Conservation (phyloP, 2,113 vertebrate species). For the Halcyon malimbica region DNA sequence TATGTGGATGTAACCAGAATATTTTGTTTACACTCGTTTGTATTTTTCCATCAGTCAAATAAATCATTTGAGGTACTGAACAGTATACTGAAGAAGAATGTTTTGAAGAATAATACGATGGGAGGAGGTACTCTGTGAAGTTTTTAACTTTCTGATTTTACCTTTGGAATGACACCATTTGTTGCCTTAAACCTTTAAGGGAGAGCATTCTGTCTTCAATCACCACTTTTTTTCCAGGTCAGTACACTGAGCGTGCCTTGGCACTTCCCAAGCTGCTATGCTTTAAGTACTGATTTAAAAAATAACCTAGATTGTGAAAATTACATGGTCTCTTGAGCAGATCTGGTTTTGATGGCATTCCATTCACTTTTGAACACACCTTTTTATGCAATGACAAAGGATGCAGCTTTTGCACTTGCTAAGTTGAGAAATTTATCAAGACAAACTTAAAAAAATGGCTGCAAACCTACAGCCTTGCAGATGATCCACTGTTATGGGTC, state of each 20-base stretch:
- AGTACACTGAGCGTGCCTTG: neutral
- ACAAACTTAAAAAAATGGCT: neutral
- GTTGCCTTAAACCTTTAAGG: neutral
- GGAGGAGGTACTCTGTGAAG: neutral
- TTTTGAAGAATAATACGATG: neutral
- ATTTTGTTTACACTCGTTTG: constrained; percentile 16
- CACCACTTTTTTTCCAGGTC: neutral
- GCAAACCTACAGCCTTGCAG: neutral
- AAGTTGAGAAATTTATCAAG: neutral
- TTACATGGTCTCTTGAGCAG: neutral
- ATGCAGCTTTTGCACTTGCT: neutral
- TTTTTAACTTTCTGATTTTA: neutral
- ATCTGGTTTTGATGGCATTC: neutral
- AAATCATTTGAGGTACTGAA: neutral
- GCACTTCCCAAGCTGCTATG: neutral
- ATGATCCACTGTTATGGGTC: neutral
- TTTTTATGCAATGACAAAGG: neutral
- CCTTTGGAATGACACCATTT: neutral
- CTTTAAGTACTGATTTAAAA: neutral
- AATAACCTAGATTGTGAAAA: neutral
- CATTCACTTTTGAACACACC: neutral
- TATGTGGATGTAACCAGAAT: neutral
- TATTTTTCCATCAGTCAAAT: constrained; percentile 1
- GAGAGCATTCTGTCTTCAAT: neutral
- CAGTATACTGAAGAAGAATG: neutral